phyloP scores from a whole-genome alignment of 2,888 invertebrate genomes.

The Pomacea canaliculata region DNA sequence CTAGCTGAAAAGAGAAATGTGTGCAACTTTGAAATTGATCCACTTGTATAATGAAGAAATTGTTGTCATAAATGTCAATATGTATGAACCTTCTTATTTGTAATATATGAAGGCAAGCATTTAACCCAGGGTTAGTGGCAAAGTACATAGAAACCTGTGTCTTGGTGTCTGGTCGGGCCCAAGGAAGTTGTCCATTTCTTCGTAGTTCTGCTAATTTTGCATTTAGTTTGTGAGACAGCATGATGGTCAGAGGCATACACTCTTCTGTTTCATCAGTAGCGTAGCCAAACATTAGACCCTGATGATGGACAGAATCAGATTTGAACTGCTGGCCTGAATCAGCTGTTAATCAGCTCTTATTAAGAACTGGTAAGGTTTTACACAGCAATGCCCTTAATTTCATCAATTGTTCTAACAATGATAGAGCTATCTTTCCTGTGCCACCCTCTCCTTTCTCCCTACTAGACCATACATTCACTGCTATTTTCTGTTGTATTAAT shows the following conservation, averaged over 20 bases:
- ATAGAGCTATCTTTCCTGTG: too few relatives aligned
- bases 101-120: too few relatives aligned
- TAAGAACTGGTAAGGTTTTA: background rate
- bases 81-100: too few relatives aligned
- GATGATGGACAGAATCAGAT: conserved; percentile 10
- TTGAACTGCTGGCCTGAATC: background rate
- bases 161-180: conserved; percentile 66
- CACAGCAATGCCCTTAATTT: background rate
- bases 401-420: too few relatives aligned
- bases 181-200: conserved; percentile 55
- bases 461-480: too few relatives aligned
- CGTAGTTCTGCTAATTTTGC: conserved; percentile 60
- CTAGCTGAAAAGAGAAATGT: too few relatives aligned
- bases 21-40: too few relatives aligned
- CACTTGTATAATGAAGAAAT: too few relatives aligned
- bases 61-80: too few relatives aligned
- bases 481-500: too few relatives aligned
- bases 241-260: conserved; percentile 67
- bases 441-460: too few relatives aligned
- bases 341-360: background rate
- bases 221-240: conserved; percentile 64
- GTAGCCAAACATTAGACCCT: conserved; percentile 69
- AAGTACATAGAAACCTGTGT: conserved; percentile 53
- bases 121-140: too few relatives aligned
- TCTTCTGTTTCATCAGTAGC: conserved; percentile 69